These are phyloP conservation scores for Characodon lateralis DNA, from an alignment of 2,797 vertebrate genomes.

Conservation along the genomic window DNA sequence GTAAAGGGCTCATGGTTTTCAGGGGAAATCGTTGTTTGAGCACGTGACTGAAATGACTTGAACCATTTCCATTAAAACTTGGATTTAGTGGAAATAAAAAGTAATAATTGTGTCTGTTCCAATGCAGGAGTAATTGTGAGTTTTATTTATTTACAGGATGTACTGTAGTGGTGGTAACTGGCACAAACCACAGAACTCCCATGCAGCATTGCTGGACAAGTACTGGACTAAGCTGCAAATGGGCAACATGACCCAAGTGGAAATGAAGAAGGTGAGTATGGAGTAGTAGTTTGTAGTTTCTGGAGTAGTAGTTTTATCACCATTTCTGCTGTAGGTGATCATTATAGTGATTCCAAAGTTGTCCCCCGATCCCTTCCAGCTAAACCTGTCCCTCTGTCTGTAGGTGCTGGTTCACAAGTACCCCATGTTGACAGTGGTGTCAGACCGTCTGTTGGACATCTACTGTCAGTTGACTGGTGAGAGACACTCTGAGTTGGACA, in stretches of 20 bases:
- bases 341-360: not conserved
- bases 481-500: constrained; percentile 75
- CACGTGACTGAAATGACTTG: not conserved
- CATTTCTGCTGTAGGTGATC: not conserved
- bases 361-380: not conserved
- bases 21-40: not conserved
- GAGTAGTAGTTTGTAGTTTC: too few species aligned
- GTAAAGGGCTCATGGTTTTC: not conserved
- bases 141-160: constrained; percentile 62
- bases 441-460: constrained; percentile 90
- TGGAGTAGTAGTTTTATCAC: too few species aligned
- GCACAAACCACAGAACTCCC: constrained; percentile 90
- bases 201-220: constrained; percentile 91
- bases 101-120: not conserved
- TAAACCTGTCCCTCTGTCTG: not conserved
- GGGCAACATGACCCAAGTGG: constrained; percentile 87
- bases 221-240: constrained; percentile 94
- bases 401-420: constrained; percentile 87
- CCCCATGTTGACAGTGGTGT: constrained; percentile 80
- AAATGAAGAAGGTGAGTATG: constrained; percentile 89
- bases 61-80: not conserved
- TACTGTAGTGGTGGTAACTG: constrained; percentile 85
- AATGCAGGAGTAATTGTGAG: not conserved
- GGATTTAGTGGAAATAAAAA: not conserved
- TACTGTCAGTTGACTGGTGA: constrained; percentile 90